A percentile compares a stretch with the other conserved stretches of the same genome.
phyloP scores from a whole-genome alignment of 1,140 invertebrate genomes.

The Anastrepha ludens region DNA sequence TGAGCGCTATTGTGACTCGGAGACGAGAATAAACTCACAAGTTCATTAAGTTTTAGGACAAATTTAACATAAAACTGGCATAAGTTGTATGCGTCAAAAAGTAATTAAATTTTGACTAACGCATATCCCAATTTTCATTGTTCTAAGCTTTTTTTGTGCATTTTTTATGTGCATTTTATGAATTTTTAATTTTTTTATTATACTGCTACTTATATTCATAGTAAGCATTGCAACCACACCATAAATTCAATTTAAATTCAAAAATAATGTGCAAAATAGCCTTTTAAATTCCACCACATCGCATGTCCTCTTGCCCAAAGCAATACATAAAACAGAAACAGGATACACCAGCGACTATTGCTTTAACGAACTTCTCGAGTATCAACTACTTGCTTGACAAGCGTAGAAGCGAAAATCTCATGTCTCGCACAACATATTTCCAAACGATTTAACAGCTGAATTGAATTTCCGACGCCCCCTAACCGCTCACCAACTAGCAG shows the following conservation, averaged over 20 bases:
- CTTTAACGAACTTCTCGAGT: conserved; percentile 34
- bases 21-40: too few species aligned
- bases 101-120: too few species aligned
- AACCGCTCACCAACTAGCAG: not conserved
- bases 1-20: too few species aligned
- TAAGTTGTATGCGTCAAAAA: too few species aligned
- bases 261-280: not conserved
- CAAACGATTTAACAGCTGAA: conserved; percentile 47
- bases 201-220: too few species aligned
- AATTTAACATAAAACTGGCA: too few species aligned
- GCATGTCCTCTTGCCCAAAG: conserved; percentile 35
- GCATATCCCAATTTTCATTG: too few species aligned
- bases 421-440: conserved; percentile 28
- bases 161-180: too few species aligned
- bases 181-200: too few species aligned
- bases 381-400: conserved; percentile 30
- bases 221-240: too few species aligned
- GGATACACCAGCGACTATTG: not conserved
- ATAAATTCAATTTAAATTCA: not conserved
- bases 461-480: conserved; percentile 35
- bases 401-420: conserved; percentile 47
- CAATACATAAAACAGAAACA: not conserved
- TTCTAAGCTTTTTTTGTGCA: too few species aligned
- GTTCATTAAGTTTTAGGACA: too few species aligned
- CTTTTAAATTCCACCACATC: not conserved